Evolutionary conservation across 2,113 vertebrate species (phyloP), one percentile per base, ranked within the genome.

Genomic region (Perca flavescens): DNA sequence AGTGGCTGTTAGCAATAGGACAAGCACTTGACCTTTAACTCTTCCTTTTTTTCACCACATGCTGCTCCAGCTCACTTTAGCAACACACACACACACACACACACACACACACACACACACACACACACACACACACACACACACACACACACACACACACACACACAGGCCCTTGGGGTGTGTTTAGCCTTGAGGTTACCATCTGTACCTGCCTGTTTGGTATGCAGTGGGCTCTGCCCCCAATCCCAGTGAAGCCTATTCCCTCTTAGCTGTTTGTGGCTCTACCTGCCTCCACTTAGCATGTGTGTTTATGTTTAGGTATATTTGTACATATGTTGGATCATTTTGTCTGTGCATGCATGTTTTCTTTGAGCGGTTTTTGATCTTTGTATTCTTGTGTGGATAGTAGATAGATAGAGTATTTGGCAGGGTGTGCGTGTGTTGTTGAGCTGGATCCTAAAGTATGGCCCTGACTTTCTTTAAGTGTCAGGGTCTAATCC

Each of bases 121-220:
- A 70, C 81, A 63, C 43, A 70, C 67, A 74, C 64, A 58, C 75
- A 71, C 40, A 52, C 31, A 60, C 40, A 74, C 43, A 76, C 34
- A 70, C 69, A 69, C 75, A 83, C 28, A 15, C 58, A 58, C 6
- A 22, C 86, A 60, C 17, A 74, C 61, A 36, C 49, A 84, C 17
- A 67, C 73, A 65, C 47, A 67, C 60, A 40, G 47, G 63, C 83
- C 90, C 84, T 82, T 66, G 47, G 89, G 87, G 87, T 89, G 81
- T 89, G 86, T 90, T 92, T 91, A 90, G 88, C 87, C 83, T 88
- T 84, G 78, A 89, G 83, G 89, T 91, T 83, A 70, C 90, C 91
- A 92, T 93, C 89, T 93, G 88, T 88, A 91, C 90, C 86, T 92
- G 77, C 84, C 91, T 94, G 81, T 72, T 93, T 91, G 88, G 85